Conservation (phyloP, 2,113 vertebrate genomes). For the Mustela nigripes region DNA sequence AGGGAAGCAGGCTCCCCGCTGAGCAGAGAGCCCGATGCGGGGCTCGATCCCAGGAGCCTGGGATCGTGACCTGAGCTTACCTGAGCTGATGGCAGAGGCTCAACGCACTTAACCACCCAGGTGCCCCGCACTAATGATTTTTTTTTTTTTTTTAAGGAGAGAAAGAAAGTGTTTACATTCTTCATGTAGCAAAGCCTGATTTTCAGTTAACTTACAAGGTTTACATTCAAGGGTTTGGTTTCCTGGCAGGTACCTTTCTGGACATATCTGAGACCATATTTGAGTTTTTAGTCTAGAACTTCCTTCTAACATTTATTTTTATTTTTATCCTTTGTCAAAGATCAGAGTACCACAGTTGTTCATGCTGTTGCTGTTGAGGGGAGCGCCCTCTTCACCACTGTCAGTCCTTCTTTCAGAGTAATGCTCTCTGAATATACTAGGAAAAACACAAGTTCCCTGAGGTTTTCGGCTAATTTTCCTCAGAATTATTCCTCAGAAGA, state of each 20-base stretch:
- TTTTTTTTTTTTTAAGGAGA: not conserved
- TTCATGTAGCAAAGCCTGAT: not conserved
- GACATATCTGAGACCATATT: not conserved
- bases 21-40: no score
- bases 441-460: not conserved
- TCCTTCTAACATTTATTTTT: not conserved
- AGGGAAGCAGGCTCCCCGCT: no score
- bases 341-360: not conserved
- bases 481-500: not conserved
- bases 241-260: not conserved
- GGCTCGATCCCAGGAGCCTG: no score
- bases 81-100: no score
- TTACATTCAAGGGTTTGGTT: not conserved
- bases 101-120: no score
- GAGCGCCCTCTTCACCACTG: not conserved
- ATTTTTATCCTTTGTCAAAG: not conserved
- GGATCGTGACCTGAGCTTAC: no score
- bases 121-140: not conserved
- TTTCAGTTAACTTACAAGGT: not conserved
- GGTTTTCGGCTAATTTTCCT: not conserved
- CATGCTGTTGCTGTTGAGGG: not conserved
- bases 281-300: slow-evolving; percentile 27
- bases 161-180: not conserved
- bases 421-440: not conserved
- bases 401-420: not conserved